Conservation (phyloP, 2,797 vertebrate genomes). For the Numenius phaeopus region DNA sequence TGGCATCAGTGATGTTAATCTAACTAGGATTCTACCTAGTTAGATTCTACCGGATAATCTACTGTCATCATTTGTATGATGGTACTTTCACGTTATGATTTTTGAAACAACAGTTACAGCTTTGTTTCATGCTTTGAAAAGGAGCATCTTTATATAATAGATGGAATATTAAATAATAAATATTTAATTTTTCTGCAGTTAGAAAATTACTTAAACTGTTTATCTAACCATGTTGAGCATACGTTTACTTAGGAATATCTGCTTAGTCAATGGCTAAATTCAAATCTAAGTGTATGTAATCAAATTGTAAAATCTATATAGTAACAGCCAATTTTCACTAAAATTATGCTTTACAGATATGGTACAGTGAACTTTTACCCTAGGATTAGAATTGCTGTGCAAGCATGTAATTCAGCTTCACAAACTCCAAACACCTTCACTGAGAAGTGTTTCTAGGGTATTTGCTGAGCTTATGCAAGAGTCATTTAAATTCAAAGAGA, state of each 20-base stretch:
- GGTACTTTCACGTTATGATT: slow-evolving; percentile 7
- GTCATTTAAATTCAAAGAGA: slow-evolving; percentile 65
- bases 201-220: slow-evolving; percentile 34
- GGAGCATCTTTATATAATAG: background rate
- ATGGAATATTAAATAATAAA: slow-evolving; percentile 34
- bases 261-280: background rate
- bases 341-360: background rate
- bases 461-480: slow-evolving; percentile 41
- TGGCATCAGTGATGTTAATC: slow-evolving; percentile 55
- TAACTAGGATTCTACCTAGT: background rate
- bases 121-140: background rate
- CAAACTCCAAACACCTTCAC: background rate
- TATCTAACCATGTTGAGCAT: background rate
- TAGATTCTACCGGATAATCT: background rate
- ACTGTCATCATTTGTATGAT: slow-evolving; percentile 34
- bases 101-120: slow-evolving; percentile 22
- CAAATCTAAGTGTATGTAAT: background rate
- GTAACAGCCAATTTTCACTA: background rate
- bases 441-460: slow-evolving; percentile 36
- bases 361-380: slow-evolving; percentile 22
- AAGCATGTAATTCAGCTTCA: slow-evolving; percentile 21
- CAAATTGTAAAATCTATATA: background rate
- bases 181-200: slow-evolving; percentile 32
- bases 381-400: slow-evolving; percentile 4
- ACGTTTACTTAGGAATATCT: background rate